Percentiles rank a stretch among this genome's conserved stretches.
Evolutionary conservation across 92 coral and sea anemone genomes (phyloP).

Genomic region (Anthopleura xanthogrammica): DNA sequence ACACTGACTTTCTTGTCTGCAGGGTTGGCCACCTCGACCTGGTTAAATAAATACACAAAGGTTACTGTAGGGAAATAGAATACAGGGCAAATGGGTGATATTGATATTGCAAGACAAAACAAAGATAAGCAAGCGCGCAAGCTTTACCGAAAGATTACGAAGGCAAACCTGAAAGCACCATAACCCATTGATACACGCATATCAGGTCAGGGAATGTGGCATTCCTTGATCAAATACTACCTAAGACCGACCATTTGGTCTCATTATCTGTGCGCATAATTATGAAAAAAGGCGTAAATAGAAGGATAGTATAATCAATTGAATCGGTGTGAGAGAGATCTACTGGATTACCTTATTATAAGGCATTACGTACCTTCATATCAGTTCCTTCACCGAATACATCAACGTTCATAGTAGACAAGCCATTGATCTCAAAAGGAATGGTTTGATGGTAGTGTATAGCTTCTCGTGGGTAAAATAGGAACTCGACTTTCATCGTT

Average conservation of each 20-base stretch:
- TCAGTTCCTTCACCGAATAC: conserved; percentile 90
- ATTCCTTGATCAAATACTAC: no score
- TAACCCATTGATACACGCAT: no score
- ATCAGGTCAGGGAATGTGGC: no score
- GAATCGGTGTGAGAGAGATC: no score
- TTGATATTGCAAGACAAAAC: no score
- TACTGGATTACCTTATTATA: no score
- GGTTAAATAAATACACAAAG: background rate
- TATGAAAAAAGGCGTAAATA: background rate
- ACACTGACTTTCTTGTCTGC: conserved; percentile 82
- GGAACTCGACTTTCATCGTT: conserved; percentile 67
- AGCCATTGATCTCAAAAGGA: conserved; percentile 97
- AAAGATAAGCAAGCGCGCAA: no score
- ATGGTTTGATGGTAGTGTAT: conserved; percentile 78
- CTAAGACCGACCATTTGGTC: no score
- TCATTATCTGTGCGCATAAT: no score
- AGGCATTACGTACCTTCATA: conserved; percentile 68
- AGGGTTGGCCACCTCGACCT: conserved; percentile 92
- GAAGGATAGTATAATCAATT: background rate
- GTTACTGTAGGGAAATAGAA: no score
- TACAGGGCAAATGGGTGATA: no score
- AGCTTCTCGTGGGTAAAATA: conserved; percentile 93
- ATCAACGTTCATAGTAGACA: conserved; percentile 91
- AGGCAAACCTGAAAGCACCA: background rate
- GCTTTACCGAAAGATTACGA: no score